Evolutionary conservation across 2,113 vertebrate species (phyloP).

Genomic region (Clarias macrocephalus): DNA sequence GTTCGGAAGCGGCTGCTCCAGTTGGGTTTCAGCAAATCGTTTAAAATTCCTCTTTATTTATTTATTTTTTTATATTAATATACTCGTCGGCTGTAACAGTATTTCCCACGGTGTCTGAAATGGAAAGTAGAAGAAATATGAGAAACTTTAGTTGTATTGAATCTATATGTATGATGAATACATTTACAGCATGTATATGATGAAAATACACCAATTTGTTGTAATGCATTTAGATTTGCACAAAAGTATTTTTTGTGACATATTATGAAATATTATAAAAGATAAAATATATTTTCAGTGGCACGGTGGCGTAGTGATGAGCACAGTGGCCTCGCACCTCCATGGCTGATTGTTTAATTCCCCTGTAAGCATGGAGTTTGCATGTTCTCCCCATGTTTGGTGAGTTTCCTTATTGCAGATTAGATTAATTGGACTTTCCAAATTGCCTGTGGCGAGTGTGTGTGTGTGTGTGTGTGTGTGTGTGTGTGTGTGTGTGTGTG

Average conservation of each 20-base stretch:
- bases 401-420: too few species aligned
- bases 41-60: neutral
- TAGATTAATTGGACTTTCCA: too few species aligned
- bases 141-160: conserved; percentile 1
- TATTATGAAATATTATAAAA: neutral
- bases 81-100: neutral
- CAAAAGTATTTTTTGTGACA: too few species aligned
- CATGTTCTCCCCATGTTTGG: too few species aligned
- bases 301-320: too few species aligned
- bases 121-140: conserved; percentile 25
- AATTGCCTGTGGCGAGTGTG: too few species aligned
- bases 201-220: neutral
- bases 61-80: neutral
- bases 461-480: too few species aligned
- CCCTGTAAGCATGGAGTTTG: too few species aligned
- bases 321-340: too few species aligned
- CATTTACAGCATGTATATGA: neutral
- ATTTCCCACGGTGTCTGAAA: neutral
- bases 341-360: too few species aligned
- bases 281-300: too few species aligned
- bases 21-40: neutral
- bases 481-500: too few species aligned
- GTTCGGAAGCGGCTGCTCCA: neutral
- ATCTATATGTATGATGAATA: neutral
- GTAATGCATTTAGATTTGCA: neutral